A percentile compares a stretch with the other conserved stretches of the same genome.
phyloP scores from a whole-genome alignment of 2,797 vertebrate species.

The Cuniculus paca region DNA sequence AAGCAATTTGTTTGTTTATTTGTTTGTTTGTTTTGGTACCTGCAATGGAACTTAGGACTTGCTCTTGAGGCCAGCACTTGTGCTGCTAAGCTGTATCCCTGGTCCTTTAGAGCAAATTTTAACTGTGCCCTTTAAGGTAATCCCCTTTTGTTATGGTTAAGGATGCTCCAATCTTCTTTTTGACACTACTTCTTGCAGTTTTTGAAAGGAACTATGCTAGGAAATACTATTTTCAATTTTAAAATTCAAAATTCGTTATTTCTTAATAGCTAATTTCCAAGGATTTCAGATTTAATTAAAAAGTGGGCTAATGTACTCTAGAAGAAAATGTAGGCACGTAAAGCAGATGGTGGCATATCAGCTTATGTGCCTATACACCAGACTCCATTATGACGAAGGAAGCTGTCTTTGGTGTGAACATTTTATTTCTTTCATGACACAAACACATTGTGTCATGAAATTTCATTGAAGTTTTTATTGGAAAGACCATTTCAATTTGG shows the following conservation, averaged over 20 bases:
- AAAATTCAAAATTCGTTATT: constrained; percentile 13
- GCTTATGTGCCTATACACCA: not conserved
- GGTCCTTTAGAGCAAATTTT: not conserved
- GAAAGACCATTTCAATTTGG: constrained; percentile 9
- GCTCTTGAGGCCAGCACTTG: too few relatives aligned
- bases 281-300: constrained; percentile 52
- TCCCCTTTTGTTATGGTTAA: not conserved
- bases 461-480: not conserved
- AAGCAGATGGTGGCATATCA: not conserved
- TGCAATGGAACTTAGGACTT: too few relatives aligned
- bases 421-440: not conserved
- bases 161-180: not conserved
- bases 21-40: too few relatives aligned
- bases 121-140: not conserved
- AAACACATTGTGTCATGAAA: not conserved
- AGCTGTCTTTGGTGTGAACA: not conserved
- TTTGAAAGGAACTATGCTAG: not conserved
- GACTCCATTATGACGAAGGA: not conserved
- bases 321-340: not conserved
- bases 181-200: not conserved
- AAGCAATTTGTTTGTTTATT: too few relatives aligned
- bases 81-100: too few relatives aligned
- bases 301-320: not conserved
- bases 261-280: constrained; percentile 1
- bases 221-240: constrained; percentile 4